Percentiles rank a stretch among this genome's conserved stretches.
Evolutionary conservation across 2,888 invertebrate genomes (phyloP).

Genomic region (Antheraea assamensis): DNA sequence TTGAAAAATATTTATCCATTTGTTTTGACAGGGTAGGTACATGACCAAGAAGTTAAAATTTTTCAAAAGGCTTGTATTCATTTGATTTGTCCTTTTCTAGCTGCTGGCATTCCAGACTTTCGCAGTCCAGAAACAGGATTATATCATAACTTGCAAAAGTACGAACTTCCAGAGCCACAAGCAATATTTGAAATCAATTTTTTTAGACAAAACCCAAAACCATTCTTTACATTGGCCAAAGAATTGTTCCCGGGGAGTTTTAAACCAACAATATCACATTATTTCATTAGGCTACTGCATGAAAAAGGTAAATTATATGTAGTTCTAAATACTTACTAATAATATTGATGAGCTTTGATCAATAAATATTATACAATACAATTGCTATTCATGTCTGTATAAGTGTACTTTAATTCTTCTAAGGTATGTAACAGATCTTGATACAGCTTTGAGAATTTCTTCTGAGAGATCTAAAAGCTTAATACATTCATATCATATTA

Average conservation of each 20-base stretch:
- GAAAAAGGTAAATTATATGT: slow-evolving; percentile 84
- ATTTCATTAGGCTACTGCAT: slow-evolving; percentile 92
- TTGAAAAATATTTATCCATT: not conserved
- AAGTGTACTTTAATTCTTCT: too few species aligned
- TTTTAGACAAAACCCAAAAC: slow-evolving; percentile 93
- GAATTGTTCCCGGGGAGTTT: slow-evolving; percentile 94
- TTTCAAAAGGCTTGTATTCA: not conserved
- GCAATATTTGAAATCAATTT: slow-evolving; percentile 96
- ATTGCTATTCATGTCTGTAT: too few species aligned
- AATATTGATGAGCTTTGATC: too few species aligned
- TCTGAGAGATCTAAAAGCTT: too few species aligned
- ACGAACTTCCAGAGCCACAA: slow-evolving; percentile 94
- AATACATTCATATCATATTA: too few species aligned
- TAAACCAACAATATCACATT: slow-evolving; percentile 95
- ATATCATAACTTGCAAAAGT: slow-evolving; percentile 95
- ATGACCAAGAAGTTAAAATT: not conserved
- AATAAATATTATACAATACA: too few species aligned
- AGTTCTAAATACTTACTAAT: not conserved
- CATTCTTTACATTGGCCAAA: slow-evolving; percentile 95
- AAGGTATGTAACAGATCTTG: too few species aligned
- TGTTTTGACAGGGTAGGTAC: not conserved
- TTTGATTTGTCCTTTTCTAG: slow-evolving; percentile 70
- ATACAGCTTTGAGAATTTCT: too few species aligned
- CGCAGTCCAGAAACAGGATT: slow-evolving; percentile 95
- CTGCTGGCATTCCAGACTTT: slow-evolving; percentile 98